Evolutionary conservation across 1,140 invertebrate genomes (phyloP).

Genomic region (Drosophila littoralis): DNA sequence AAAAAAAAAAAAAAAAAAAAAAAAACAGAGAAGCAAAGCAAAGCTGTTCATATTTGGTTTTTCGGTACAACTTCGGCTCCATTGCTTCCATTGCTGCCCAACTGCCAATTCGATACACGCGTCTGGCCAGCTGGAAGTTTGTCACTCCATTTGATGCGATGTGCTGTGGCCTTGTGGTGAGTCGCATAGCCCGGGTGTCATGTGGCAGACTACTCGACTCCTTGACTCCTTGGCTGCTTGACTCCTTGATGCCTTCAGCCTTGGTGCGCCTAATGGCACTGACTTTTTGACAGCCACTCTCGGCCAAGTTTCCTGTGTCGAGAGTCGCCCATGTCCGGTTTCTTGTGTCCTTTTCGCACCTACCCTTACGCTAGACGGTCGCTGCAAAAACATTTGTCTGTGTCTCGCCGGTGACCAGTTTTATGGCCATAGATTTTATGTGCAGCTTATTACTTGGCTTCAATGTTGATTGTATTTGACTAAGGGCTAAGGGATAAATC

Average conservation of each 20-base stretch:
- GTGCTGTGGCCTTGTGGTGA: neutral
- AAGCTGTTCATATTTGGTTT: neutral
- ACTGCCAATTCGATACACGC: neutral
- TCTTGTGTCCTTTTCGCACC: constrained; percentile 3
- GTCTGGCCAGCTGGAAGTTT: constrained; percentile 37
- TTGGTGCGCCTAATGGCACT: constrained; percentile 74
- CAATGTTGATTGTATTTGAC: constrained; percentile 67
- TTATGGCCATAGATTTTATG: constrained; percentile 70
- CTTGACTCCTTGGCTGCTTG: neutral
- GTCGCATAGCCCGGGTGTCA: neutral
- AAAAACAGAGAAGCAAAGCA: neutral
- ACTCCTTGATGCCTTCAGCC: constrained; percentile 18
- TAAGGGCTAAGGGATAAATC: constrained; percentile 35
- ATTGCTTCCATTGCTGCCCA: constrained; percentile 1
- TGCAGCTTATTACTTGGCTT: constrained; percentile 67
- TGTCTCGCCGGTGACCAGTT: constrained; percentile 51
- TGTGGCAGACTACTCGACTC: neutral
- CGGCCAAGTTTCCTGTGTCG: constrained; percentile 41
- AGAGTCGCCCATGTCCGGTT: neutral
- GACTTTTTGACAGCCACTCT: constrained; percentile 81
- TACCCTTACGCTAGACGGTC: neutral
- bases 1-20: neutral
- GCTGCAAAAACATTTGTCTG: constrained; percentile 40
- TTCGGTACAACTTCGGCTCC: neutral
- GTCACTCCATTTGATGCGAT: constrained; percentile 26